phyloP scores from a whole-genome alignment of 2,888 invertebrate genomes.

The Athalia circularis region DNA sequence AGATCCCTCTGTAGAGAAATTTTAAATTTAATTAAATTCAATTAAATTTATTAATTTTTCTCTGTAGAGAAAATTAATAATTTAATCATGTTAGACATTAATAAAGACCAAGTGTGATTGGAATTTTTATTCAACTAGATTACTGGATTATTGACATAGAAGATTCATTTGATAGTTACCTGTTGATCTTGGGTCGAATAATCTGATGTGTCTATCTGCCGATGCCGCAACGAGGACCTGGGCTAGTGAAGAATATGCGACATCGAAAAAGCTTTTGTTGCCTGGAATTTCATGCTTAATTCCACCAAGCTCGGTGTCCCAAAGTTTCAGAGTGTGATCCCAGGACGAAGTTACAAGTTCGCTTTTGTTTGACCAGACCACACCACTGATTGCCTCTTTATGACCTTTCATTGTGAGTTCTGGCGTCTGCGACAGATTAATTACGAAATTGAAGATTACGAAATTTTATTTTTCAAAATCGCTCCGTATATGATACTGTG shows the following conservation, averaged over 20 bases:
- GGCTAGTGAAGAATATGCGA: slow-evolving; percentile 88
- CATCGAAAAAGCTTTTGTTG: slow-evolving; percentile 92
- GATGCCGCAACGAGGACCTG: slow-evolving; percentile 89
- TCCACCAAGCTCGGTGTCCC: slow-evolving; percentile 93
- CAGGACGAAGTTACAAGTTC: slow-evolving; percentile 92
- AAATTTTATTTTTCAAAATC: background rate
- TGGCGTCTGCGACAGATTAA: slow-evolving; percentile 79
- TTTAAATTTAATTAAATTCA: too few species aligned
- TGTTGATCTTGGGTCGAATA: slow-evolving; percentile 94
- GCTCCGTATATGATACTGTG: background rate
- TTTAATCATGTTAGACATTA: slow-evolving; percentile 1
- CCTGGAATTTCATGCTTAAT: slow-evolving; percentile 89
- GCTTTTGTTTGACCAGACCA: slow-evolving; percentile 88
- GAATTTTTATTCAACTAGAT: too few species aligned
- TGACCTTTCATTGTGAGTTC: slow-evolving; percentile 93
- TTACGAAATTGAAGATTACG: slow-evolving; percentile 3
- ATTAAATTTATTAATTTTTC: too few species aligned
- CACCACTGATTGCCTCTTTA: slow-evolving; percentile 90
- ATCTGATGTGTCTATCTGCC: slow-evolving; percentile 91
- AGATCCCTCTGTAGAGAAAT: slow-evolving; percentile 82
- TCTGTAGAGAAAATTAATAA: slow-evolving; percentile 76
- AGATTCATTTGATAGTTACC: slow-evolving; percentile 75
- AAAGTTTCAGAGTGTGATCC: slow-evolving; percentile 96
- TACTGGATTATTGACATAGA: background rate
- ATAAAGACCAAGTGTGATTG: too few species aligned